Base-by-base conservation (phyloP, 2,113 vertebrate species). In the Benitochromis conjunctus region DNA sequence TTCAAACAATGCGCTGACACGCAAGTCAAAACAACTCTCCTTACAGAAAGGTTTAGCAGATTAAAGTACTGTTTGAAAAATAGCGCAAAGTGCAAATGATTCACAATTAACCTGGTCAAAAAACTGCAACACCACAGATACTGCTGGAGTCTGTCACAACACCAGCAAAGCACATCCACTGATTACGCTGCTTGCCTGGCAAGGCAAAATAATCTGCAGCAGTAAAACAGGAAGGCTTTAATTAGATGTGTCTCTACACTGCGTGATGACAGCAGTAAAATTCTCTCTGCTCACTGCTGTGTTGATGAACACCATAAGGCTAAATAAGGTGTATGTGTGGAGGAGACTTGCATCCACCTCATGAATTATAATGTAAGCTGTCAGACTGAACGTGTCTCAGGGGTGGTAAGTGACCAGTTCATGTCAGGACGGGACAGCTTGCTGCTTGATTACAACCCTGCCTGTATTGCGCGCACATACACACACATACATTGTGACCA, bases 311-410 rank as follows among this genome's bases (percentile, higher is more conserved):
- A 48, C 38, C 78, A 89, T 79, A 81, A 88, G 80, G 92, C 89
- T 91, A 90, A 82, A 90, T 86, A 60, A 85, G 54, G 56, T 71
- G 69, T 36, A 54, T 87, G 83, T 83, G 76, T 86, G 81, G 43
- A 74, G 81, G 82, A 82, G 64, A 79, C 81, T 46, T 80, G 79
- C 78, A 51, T 87, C 54, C 64, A 57, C 36, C 84, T 94, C 93
- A 94, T 95, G 86, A 95, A 95, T 94, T 94, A 93, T 95, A 94
- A 93, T 87, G 89, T 81, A 79, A 83, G 88, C 88, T 91, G 94
- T 93, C 93, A 92, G 79, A 86, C 46, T 26, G 86, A 82, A 87
- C 41, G 19, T 89, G 91, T 89, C 88, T 91, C 83, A 46, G 78
- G 87, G 86, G 88, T 79, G 57, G 80, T 82, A 92, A 87, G 93